Percentiles rank a stretch among this genome's conserved stretches.
Evolutionary conservation across 2,113 vertebrate genomes (phyloP).

Genomic region (Neomonachus schauinslandi): DNA sequence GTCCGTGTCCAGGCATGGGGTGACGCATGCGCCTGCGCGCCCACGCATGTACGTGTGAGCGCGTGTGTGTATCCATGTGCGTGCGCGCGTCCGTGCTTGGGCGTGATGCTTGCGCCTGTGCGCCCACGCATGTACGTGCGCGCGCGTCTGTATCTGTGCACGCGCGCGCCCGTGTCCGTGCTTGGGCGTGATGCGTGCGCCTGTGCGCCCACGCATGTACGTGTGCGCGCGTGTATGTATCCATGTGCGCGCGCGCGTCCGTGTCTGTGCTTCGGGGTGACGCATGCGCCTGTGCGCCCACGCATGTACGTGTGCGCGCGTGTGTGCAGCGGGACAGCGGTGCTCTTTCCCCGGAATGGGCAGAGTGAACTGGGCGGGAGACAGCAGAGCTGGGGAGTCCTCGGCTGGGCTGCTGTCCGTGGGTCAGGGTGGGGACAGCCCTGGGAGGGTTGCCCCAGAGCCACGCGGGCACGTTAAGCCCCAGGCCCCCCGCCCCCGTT

Average conservation of each 20-base stretch:
- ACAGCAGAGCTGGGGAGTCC: rapidly evolving
- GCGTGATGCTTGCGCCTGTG: rapidly evolving
- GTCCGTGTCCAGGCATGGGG: no score
- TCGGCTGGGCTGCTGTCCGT: neutral
- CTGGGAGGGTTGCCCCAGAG: neutral
- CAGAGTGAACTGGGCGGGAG: rapidly evolving
- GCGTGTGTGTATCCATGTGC: neutral
- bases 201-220: rapidly evolving
- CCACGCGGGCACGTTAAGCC: no score
- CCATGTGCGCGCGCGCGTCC: no score
- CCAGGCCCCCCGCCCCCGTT: no score
- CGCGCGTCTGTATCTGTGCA: rapidly evolving
- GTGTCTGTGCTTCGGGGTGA: no score
- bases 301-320: rapidly evolving
- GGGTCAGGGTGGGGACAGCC: neutral
- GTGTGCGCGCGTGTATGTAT: rapidly evolving
- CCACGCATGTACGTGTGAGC: rapidly evolving
- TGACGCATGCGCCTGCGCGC: rapidly evolving
- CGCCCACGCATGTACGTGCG: rapidly evolving
- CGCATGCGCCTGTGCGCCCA: rapidly evolving
- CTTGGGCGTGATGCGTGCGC: rapidly evolving
- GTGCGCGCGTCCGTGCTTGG: no score
- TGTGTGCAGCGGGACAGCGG: neutral
- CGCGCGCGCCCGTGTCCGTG: no score
- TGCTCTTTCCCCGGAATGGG: rapidly evolving